These are phyloP conservation scores for Gyrodactylus salaris DNA, from an alignment of 1,140 invertebrate species.

Conservation along the genomic window DNA sequence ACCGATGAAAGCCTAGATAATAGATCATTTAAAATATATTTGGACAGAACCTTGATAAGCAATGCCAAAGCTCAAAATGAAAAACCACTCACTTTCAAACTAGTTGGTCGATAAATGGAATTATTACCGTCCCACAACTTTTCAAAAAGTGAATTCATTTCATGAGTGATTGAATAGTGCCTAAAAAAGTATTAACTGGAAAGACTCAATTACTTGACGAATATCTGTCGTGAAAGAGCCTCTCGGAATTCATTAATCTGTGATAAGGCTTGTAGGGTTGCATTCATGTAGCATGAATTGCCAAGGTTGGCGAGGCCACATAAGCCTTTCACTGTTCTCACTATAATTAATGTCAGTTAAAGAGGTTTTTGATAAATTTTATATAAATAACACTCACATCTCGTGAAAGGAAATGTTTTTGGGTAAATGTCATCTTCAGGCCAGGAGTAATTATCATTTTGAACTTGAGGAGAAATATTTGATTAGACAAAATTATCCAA, in stretches of 20 bases:
- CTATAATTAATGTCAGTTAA: not conserved
- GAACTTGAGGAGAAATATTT: not conserved
- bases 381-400: not conserved
- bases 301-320: not conserved
- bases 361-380: too few relatives aligned
- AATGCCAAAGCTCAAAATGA: too few relatives aligned
- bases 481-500: too few relatives aligned
- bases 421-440: not conserved
- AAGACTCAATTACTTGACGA: not conserved
- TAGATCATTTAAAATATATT: too few relatives aligned
- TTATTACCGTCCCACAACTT: not conserved
- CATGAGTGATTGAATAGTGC: not conserved
- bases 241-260: not conserved
- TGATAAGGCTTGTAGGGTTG: not conserved
- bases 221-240: not conserved
- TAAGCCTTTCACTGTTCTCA: not conserved
- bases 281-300: not conserved
- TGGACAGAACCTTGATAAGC: too few relatives aligned
- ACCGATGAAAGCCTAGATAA: not conserved
- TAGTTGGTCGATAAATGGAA: not conserved
- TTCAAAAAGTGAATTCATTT: not conserved
- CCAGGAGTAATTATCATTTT: not conserved
- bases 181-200: not conserved
- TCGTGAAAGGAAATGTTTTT: not conserved
- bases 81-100: too few relatives aligned